phyloP scores from a whole-genome alignment of 2,888 invertebrate genomes.

The Drosophila parthenogenetica region DNA sequence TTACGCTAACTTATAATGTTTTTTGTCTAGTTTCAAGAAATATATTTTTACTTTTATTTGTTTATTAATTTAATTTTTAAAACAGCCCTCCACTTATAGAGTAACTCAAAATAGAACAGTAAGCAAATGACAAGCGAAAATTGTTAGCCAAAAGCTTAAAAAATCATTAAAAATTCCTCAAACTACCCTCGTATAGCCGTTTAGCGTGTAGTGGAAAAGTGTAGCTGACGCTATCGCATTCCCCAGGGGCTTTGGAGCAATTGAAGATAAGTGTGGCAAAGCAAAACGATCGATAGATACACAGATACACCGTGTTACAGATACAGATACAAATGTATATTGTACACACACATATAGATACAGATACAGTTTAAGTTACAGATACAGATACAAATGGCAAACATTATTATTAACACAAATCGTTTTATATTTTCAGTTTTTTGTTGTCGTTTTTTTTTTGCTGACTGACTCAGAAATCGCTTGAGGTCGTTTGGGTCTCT shows the following conservation, averaged over 20 bases:
- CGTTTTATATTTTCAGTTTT: slow-evolving; percentile 1
- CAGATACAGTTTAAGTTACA: slow-evolving; percentile 21
- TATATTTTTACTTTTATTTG: too few relatives aligned
- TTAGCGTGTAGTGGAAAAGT: not conserved
- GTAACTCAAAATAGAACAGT: too few relatives aligned
- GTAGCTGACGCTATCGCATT: slow-evolving; percentile 44
- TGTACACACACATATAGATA: slow-evolving; percentile 16
- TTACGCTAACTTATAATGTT: too few relatives aligned
- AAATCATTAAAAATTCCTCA: not conserved
- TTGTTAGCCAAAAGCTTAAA: too few relatives aligned
- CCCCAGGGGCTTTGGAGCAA: slow-evolving; percentile 66
- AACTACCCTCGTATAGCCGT: not conserved
- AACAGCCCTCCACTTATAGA: not conserved
- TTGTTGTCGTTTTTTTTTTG: not conserved
- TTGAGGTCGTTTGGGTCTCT: slow-evolving; percentile 36
- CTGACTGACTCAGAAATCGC: slow-evolving; percentile 34
- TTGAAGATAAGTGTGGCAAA: slow-evolving; percentile 70
- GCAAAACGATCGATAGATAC: slow-evolving; percentile 56
- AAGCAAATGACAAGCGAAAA: too few relatives aligned
- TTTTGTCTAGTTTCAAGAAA: too few relatives aligned
- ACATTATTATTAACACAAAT: slow-evolving; percentile 56
- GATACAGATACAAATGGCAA: slow-evolving; percentile 42
- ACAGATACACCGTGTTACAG: slow-evolving; percentile 13
- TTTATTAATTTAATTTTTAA: too few relatives aligned
- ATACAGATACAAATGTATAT: slow-evolving; percentile 22